phyloP scores from a whole-genome alignment of 2,113 vertebrate species.

The Scolopax mira region DNA sequence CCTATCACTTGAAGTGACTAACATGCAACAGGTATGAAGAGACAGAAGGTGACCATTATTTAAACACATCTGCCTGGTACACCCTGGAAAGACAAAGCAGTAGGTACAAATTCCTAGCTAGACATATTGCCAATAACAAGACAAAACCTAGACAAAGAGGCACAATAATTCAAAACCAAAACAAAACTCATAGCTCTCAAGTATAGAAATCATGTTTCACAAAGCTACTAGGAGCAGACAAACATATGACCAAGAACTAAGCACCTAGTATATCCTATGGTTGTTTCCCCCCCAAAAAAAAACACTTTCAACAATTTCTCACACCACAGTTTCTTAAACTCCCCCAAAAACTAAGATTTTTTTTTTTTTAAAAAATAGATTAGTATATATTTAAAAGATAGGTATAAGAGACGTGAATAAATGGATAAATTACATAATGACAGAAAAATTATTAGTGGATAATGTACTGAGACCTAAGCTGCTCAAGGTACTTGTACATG shows the following conservation, averaged over 20 bases:
- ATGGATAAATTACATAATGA: background rate
- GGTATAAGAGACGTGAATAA: background rate
- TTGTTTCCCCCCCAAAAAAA: background rate
- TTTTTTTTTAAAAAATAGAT: no score
- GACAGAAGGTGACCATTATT: background rate
- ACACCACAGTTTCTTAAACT: background rate
- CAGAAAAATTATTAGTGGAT: background rate
- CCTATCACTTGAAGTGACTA: no score
- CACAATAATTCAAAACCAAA: background rate
- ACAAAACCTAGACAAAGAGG: background rate
- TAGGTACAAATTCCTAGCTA: background rate
- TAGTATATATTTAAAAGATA: background rate
- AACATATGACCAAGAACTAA: background rate
- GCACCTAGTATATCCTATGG: rapidly evolving
- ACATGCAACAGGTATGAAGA: rapidly evolving
- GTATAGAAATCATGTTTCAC: background rate
- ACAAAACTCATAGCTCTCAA: background rate
- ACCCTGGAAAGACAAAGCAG: background rate
- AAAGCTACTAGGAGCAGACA: background rate
- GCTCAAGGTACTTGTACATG: no score
- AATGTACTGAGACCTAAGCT: background rate
- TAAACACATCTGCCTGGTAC: background rate
- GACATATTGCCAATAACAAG: background rate
- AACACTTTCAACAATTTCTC: background rate
- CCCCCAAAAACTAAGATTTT: background rate